phyloP scores from a whole-genome alignment of 2,113 vertebrate species.

The Stictonetta naevosa region DNA sequence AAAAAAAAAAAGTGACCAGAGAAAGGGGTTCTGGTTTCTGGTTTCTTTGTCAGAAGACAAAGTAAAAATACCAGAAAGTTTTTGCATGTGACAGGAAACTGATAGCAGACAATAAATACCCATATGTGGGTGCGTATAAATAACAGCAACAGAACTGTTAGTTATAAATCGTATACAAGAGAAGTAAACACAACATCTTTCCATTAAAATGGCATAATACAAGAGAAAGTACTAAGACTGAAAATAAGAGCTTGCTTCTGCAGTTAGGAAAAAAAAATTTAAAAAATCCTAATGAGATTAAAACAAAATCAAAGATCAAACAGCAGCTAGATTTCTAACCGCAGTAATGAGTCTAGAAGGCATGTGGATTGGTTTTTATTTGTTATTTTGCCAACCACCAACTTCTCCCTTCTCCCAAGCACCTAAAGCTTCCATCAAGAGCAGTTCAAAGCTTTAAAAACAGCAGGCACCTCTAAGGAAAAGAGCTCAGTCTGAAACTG shows the following conservation, averaged over 20 bases:
- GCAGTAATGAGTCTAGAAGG: neutral
- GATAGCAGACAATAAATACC: neutral
- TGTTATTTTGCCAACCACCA: neutral
- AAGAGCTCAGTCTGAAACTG: neutral
- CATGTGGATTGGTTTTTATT: neutral
- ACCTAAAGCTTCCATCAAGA: neutral
- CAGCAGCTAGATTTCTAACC: neutral
- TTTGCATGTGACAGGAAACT: neutral
- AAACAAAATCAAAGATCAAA: constrained; percentile 11
- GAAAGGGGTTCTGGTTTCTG: neutral
- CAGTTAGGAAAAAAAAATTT: constrained; percentile 19
- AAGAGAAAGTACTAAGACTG: neutral
- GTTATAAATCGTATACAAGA: neutral
- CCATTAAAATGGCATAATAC: neutral
- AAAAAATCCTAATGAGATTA: constrained; percentile 15
- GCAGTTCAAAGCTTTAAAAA: neutral
- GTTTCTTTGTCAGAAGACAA: neutral
- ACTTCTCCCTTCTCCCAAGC: neutral
- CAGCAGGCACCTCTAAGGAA: neutral
- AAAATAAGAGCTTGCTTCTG: constrained; percentile 23
- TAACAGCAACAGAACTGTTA: neutral
- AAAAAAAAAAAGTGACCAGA: neutral
- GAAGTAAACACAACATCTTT: neutral
- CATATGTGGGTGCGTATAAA: neutral
- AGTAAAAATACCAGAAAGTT: neutral